Base-by-base conservation (phyloP, 2,888 invertebrate species). In the Drosophila flavopinicola region DNA sequence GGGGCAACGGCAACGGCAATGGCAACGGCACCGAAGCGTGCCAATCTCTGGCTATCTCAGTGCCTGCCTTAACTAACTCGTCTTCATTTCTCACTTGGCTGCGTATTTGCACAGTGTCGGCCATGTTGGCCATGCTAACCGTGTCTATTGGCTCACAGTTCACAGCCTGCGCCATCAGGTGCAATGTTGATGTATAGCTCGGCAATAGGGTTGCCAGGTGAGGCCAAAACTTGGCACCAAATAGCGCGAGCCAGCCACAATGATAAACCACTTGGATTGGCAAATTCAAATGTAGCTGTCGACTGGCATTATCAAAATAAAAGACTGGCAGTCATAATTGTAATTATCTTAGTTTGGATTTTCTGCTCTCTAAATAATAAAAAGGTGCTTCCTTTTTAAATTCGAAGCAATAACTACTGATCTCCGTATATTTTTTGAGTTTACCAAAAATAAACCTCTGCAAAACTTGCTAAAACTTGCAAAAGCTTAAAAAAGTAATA, bases 51-150 rank as follows among this genome's bases (percentile, higher is more conserved):
- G 30, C 56, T 47, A 53, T 58, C 54, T 57, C 35, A 29, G 60
- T 41, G 13, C 6, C 47, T 30, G 56, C 60, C 75, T 83, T 82
- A 76, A 87, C 87, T 73, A 87, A 86, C 87, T 87, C 87, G 85
- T 87, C 87, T 87, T 88, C 84, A 88, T 88, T 87, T 87, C 79
- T 78, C 85, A 87, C 83, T 79, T 82, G 84, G 84, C 56, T 87
- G 85, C 67, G 71, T 78, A 78, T 83, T 85, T 83, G 71, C 85
- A 54, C 65, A 66, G 66, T 54, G 51, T 64, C 17, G 37, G 53
- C 30, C 9, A 30, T 42, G 52, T 15, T 15, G 53, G 75, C 77
- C 72, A 67, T 83, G 75, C 69, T 75, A 78, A 56, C 64, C 38
- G 61, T 76, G 76, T 85, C 80, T 65, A 78, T 82, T 78, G 82